phyloP scores from a whole-genome alignment of 2,888 invertebrate genomes.

The Stenichneumon culpator region DNA sequence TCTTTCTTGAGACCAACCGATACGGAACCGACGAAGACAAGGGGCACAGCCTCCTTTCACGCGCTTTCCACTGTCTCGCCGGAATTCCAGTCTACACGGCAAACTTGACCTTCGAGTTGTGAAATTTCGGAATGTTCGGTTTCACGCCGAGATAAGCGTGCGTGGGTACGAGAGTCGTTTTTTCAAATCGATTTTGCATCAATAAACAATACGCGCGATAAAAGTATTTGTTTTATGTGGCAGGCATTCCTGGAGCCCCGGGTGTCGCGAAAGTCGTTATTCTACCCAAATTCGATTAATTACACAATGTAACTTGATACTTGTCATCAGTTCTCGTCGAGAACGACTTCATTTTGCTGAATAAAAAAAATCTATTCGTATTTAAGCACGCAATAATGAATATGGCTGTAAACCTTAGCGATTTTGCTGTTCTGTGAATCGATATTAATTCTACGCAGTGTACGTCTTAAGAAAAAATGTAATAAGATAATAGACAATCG shows the following conservation, averaged over 20 bases:
- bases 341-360: not conserved
- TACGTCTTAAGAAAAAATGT: not conserved
- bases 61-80: conserved; percentile 57
- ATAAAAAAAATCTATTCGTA: not conserved
- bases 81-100: conserved; percentile 57
- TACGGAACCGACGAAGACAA: conserved; percentile 13
- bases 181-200: conserved; percentile 17
- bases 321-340: not conserved
- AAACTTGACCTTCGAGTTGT: conserved; percentile 69
- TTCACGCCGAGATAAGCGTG: conserved; percentile 15
- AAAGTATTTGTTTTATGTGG: conserved; percentile 5
- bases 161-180: conserved; percentile 3
- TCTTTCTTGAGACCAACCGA: not conserved
- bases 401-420: not conserved
- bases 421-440: not conserved
- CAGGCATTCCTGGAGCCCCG: not conserved
- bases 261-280: not conserved
- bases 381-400: not conserved
- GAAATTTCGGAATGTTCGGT: conserved; percentile 61
- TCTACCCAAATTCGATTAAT: not conserved
- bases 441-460: not conserved
- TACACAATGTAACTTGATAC: not conserved
- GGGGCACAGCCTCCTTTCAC: conserved; percentile 46
- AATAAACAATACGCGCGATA: not conserved
- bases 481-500: too few relatives aligned